phyloP scores from a whole-genome alignment of 2,888 invertebrate genomes.

The Norana najaformis region DNA sequence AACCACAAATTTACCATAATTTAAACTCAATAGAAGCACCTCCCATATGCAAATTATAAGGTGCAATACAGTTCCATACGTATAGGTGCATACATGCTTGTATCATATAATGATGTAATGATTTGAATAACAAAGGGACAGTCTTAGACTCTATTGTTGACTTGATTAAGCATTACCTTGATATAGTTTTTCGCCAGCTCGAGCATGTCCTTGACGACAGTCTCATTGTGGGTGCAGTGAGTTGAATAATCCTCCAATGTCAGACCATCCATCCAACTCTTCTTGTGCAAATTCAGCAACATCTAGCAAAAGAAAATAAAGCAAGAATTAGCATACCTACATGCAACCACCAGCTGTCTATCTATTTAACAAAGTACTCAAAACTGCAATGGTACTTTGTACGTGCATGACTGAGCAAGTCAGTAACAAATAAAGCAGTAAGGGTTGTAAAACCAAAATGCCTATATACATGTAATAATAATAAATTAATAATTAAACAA shows the following conservation, averaged over 20 bases:
- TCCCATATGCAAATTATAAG: not conserved
- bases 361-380: not conserved
- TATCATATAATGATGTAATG: not conserved
- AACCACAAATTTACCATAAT: not conserved
- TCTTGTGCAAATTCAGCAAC: constrained; percentile 96
- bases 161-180: constrained; percentile 68
- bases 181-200: constrained; percentile 96
- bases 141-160: not conserved
- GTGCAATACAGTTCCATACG: not conserved
- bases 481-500: not conserved
- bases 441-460: no score
- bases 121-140: not conserved
- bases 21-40: not conserved
- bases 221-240: constrained; percentile 90
- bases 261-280: constrained; percentile 70
- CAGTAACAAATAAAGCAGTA: no score
- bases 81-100: not conserved
- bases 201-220: constrained; percentile 92
- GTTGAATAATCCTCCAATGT: constrained; percentile 69
- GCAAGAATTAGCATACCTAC: not conserved
- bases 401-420: no score
- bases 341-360: not conserved
- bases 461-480: no score
- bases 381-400: not conserved
- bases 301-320: constrained; percentile 67